Conservation (phyloP, 2,113 vertebrate genomes). For the Gopherus flavomarginatus region DNA sequence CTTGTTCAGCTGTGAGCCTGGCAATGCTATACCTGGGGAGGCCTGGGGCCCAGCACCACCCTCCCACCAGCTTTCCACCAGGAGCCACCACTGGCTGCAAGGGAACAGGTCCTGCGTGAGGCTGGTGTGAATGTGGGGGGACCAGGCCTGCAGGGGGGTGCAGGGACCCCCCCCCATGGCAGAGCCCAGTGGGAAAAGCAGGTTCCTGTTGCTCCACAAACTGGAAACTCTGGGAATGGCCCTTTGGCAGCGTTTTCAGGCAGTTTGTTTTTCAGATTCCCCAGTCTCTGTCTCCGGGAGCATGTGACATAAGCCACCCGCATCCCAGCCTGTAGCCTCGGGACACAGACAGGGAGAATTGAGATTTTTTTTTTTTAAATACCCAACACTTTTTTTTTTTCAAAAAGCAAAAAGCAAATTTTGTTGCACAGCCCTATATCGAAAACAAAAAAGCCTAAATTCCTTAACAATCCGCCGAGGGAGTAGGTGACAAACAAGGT, state of each 20-base stretch:
- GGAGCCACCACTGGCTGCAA: not conserved
- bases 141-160: not conserved
- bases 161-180: not conserved
- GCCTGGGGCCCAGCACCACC: not conserved
- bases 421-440: conserved; percentile 89
- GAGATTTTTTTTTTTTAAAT: conserved; percentile 32
- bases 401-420: conserved; percentile 75
- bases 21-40: too few relatives aligned
- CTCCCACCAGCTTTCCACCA: not conserved
- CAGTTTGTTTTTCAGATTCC: not conserved
- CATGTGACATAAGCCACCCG: not conserved
- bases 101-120: not conserved
- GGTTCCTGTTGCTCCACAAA: not conserved
- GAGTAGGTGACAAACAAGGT: conserved; percentile 93
- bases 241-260: not conserved
- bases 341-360: not conserved
- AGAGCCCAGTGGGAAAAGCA: not conserved
- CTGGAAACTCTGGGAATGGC: conserved; percentile 15
- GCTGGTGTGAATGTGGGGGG: not conserved
- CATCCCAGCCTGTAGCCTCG: not conserved
- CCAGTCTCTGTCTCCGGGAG: not conserved
- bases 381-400: conserved; percentile 76
- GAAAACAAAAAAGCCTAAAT: conserved; percentile 74
- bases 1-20: not conserved
- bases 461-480: conserved; percentile 83